phyloP scores from a whole-genome alignment of 92 coral and sea anemone species.

The Porites evermanni region DNA sequence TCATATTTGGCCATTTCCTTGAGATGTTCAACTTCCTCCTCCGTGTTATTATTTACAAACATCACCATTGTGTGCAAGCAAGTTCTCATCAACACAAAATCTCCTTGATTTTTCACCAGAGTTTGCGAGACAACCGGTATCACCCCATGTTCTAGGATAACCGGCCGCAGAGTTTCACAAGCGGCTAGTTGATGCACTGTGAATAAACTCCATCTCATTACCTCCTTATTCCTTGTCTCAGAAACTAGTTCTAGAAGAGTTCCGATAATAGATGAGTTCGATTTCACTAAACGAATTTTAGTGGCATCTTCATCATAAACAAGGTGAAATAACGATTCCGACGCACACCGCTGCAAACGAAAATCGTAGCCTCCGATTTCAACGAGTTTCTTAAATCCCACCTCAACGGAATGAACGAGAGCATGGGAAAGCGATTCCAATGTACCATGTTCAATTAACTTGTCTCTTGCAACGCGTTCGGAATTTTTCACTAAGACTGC shows the following conservation, averaged over 20 bases:
- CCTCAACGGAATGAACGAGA: conserved; percentile 74
- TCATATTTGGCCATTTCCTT: conserved; percentile 85
- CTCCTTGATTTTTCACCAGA: conserved; percentile 88
- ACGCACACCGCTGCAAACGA: conserved; percentile 74
- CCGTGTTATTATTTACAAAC: conserved; percentile 86
- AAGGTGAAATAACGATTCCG: conserved; percentile 86
- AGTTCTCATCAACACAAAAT: conserved; percentile 77
- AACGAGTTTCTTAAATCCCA: conserved; percentile 70
- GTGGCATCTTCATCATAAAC: conserved; percentile 75
- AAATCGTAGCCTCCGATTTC: conserved; percentile 69
- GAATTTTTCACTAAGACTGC: conserved; percentile 80
- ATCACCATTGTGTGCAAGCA: conserved; percentile 94
- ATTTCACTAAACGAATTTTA: conserved; percentile 60
- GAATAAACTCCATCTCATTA: conserved; percentile 89
- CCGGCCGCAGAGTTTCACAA: conserved; percentile 80
- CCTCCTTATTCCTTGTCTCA: conserved; percentile 78
- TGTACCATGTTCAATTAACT: conserved; percentile 68
- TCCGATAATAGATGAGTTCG: conserved; percentile 71
- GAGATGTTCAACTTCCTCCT: conserved; percentile 79
- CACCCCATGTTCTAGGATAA: conserved; percentile 60
- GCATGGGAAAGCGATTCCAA: conserved; percentile 81
- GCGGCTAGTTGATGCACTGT: conserved; percentile 80
- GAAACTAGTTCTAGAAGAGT: conserved; percentile 73
- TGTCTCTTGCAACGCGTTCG: conserved; percentile 61
- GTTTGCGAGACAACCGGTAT: conserved; percentile 75